Evolutionary conservation across 2,888 invertebrate genomes (phyloP), one percentile per base, ranked within the genome.

Genomic region (Drosophila leonis): DNA sequence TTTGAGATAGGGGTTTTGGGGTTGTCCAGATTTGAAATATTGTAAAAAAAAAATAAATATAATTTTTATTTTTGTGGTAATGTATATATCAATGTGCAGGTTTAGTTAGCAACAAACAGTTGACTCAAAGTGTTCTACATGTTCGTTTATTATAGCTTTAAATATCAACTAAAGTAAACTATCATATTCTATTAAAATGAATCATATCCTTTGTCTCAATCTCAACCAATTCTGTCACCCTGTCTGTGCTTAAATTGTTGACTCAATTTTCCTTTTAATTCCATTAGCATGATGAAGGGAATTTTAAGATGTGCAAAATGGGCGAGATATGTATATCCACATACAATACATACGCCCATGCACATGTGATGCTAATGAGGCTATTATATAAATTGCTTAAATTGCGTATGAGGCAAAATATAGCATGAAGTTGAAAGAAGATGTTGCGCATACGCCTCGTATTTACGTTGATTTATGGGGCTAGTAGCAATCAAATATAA

Each of bases 241-340:
- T 15, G 10, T 18, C 54, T 55, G 77, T 76, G 79, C 69, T 74
- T 73, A 87, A 75, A 72, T 63, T 71, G 72, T 80, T 78, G 80
- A 88, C 86, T 88, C 83, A 83, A 88, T 88, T 88, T 88, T 68
- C 75, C 71, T 87, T 84, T 75, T 87, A 87, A 85, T 87, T 89
- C 80, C 75, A 87, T 85, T 85, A 85, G 77, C 75, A 73, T 89
- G 75, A 76, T 75, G 79, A 80, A 82, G 90, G 66, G 82, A 73
- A 61, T 67, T 72, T 69, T 69, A 67, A 83, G 80, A 27, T 52
- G 59, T 42, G 20, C 46, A 39, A 54, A 18, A 37, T n/a, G 27
- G 24, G 39, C 24, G 13, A 33, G 15, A 24, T 5, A 35, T 9
- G 18, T 13, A 33, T 12, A 20, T 27, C 13, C 42, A 12, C 3